phyloP scores from a whole-genome alignment of 2,888 invertebrate genomes.

The Thyatira batis region DNA sequence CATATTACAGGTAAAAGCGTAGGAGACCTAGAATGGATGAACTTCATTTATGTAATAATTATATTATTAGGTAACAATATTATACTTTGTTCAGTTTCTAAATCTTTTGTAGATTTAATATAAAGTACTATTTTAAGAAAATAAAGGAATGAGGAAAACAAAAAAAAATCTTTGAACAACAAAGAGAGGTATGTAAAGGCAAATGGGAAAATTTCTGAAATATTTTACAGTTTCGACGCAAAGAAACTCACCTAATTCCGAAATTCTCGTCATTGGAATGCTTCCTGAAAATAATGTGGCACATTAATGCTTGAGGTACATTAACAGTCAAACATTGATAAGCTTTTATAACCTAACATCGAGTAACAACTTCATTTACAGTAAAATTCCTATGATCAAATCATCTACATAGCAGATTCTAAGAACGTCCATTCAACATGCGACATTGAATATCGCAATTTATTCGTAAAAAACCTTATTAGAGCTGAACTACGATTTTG shows the following conservation, averaged over 20 bases:
- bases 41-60: neutral
- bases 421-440: constrained; percentile 29
- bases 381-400: neutral
- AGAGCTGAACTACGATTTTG: constrained; percentile 22
- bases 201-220: neutral
- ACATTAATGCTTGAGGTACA: constrained; percentile 5
- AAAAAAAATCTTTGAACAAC: neutral
- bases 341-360: neutral
- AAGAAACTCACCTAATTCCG: constrained; percentile 76
- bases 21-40: neutral
- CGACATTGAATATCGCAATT: constrained; percentile 22
- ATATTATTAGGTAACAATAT: neutral
- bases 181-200: neutral
- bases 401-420: constrained; percentile 13
- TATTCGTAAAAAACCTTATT: constrained; percentile 18
- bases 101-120: too few relatives aligned
- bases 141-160: neutral
- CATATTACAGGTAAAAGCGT: neutral
- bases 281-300: constrained; percentile 65
- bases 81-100: neutral
- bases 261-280: constrained; percentile 82
- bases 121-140: too few relatives aligned
- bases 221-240: constrained; percentile 12
- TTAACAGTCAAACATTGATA: neutral
- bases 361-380: neutral